Conservation (phyloP, 2,797 vertebrate species). For the Dendrocincla tyrannina region DNA sequence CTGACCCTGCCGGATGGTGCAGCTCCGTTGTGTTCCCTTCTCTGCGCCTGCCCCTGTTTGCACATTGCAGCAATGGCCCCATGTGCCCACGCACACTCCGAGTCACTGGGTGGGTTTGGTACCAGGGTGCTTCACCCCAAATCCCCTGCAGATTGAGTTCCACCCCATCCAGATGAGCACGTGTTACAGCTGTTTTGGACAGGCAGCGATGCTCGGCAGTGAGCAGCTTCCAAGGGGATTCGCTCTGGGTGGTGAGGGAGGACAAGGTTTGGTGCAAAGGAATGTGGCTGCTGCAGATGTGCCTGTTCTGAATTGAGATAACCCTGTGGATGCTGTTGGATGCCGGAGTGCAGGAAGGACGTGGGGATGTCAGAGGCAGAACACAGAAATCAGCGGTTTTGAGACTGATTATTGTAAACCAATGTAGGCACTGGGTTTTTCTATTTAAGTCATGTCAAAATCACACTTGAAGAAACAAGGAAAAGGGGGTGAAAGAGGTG, state of each 20-base stretch:
- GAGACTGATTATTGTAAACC: background rate
- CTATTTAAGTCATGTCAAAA: background rate
- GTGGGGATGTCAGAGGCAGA: background rate
- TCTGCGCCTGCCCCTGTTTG: background rate
- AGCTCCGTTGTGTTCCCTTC: background rate
- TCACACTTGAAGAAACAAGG: background rate
- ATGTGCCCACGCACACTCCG: fast-evolving
- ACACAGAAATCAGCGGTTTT: background rate
- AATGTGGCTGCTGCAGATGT: background rate
- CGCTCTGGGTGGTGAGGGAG: fast-evolving
- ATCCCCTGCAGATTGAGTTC: fast-evolving
- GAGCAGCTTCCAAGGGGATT: background rate
- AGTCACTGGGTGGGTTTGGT: background rate
- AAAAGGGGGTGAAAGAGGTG: background rate
- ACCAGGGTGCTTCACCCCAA: background rate
- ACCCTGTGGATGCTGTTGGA: background rate
- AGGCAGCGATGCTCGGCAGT: fast-evolving
- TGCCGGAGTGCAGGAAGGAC: fast-evolving
- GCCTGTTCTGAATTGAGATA: background rate
- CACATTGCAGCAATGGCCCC: fast-evolving
- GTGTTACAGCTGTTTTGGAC: fast-evolving
- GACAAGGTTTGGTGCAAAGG: background rate
- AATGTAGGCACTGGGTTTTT: background rate
- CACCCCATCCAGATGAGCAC: fast-evolving
- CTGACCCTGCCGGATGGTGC: background rate